Conservation (phyloP, 2,113 vertebrate genomes). For the Cricetomys ansorgei region DNA sequence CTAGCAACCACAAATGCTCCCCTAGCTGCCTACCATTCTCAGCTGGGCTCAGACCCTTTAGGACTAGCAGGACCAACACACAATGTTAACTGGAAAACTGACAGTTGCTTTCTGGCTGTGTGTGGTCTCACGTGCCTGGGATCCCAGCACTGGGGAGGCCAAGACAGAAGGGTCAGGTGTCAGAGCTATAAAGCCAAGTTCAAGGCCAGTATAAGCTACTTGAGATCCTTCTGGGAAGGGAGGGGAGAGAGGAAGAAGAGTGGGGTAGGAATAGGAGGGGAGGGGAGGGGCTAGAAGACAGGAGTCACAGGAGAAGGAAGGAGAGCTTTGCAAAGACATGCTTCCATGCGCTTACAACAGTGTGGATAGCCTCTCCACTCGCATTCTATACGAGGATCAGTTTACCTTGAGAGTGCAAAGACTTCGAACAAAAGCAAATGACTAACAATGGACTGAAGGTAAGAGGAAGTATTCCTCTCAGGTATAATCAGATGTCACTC, state of each 20-base stretch:
- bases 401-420: conserved; percentile 29
- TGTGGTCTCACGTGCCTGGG: neutral
- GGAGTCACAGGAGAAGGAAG: neutral
- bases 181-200: neutral
- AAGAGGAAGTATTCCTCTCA: neutral
- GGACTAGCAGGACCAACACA: neutral
- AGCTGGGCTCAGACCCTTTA: neutral
- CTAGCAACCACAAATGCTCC: conserved; percentile 2
- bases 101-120: neutral
- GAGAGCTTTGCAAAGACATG: neutral
- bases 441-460: neutral
- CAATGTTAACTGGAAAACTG: neutral
- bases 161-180: neutral
- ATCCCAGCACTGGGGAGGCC: neutral
- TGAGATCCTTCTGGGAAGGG: neutral
- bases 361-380: neutral
- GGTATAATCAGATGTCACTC: neutral
- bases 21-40: neutral
- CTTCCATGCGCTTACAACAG: neutral
- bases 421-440: conserved; percentile 8
- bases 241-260: too few species aligned
- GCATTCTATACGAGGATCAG: neutral
- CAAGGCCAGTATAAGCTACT: neutral
- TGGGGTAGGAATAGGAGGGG: neutral
- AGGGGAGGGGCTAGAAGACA: too few species aligned